Base-by-base conservation (phyloP, 2,888 invertebrate species). In the Hypsopygia costalis region DNA sequence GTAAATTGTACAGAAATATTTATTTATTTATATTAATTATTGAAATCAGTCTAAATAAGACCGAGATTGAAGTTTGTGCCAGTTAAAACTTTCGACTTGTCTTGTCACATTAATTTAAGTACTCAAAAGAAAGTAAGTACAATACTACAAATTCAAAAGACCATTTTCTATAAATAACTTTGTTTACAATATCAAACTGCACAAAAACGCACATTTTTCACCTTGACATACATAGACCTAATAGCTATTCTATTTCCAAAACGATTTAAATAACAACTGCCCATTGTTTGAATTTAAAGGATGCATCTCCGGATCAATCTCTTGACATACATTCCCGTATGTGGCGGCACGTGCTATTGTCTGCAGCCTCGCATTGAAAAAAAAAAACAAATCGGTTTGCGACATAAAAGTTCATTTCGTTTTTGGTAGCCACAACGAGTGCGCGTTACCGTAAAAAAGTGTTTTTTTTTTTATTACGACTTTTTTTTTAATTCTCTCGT, bases 301-400 rank as follows among this genome's bases (percentile, higher is more conserved):
- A 71, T 70, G 69, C 73, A 81, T 82, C 83, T 73, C 50, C 43
- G 53, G 75, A 83, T 67, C 57, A 62, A 61, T 77, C 81, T 57
- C 57, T 60, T 81, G 81, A 85, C 87, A 73, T 47, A 85, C 71
- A 75, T 85, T 64, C 41, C 1, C 69, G 51, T 69, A 69, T 76
- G 61, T 62, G 49, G 44, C 68, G 49, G 44, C 68, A 59, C 54
- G 51, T 56, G 59, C 60, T 76, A 76, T 81, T 79, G 79, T 78
- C 63, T 57, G 54, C 49, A 39, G 54, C 58, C 57, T 61, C 51
- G 55, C 47, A 63, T 25, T 25, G n/a, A 25, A 52, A 57, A 61
- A 69, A 81, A 81, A 83, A 81, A 79, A 73, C 64, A 69, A 72
- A 72, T 63, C 69, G 55, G 54, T 57, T 52, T 64, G 55, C 64